Base-by-base conservation (phyloP, 2,888 invertebrate genomes). In the Notocelia uddmanniana region DNA sequence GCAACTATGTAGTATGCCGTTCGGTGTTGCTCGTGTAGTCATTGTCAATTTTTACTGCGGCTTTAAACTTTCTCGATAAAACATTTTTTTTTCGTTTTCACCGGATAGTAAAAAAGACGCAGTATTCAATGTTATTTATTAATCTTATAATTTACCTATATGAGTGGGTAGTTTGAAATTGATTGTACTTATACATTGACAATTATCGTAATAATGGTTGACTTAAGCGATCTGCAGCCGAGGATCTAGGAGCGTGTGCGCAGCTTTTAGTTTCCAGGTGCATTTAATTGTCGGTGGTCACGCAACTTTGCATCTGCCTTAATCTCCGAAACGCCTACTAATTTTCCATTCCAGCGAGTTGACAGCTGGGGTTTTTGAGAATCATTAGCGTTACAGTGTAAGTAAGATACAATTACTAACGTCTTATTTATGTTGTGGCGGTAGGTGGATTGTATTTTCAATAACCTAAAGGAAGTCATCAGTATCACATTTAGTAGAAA, bases 221-320 rank as follows among this genome's bases (percentile, higher is more conserved):
- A 67, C 66, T 60, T 48, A 72, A 72, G 48, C 55, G 37, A 37
- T 66, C 66, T 45, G 50, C 52, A 60, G 23, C 31, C 37, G 23
- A 55, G 55, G 55, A 68, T 62, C 72, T 72, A 72, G 50, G 55
- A 48, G 57, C 66, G 72, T 34, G 37, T 55, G 45, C 67, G 72
- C 72, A 72, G 50, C 60, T 68, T 66, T 72, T 55, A 62, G 71
- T 67, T 67, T 72, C 62, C 72, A 72, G 72, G 68, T 72, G 72
- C 72, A 57, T 72, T 57, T 72, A 72, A 72, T 72, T 68, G 72
- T 68, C 48, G 18, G 34, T 34, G 60, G 72, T 68, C 72, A 68
- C 72, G 72, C 72, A 72, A 72, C 67, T 72, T 62, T 57, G 68
- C 72, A 72, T 72, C 72, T 68, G 72, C 55, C 68, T 68, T 72